phyloP scores from a whole-genome alignment of 2,888 invertebrate genomes.

The Antheraea yamamai region DNA sequence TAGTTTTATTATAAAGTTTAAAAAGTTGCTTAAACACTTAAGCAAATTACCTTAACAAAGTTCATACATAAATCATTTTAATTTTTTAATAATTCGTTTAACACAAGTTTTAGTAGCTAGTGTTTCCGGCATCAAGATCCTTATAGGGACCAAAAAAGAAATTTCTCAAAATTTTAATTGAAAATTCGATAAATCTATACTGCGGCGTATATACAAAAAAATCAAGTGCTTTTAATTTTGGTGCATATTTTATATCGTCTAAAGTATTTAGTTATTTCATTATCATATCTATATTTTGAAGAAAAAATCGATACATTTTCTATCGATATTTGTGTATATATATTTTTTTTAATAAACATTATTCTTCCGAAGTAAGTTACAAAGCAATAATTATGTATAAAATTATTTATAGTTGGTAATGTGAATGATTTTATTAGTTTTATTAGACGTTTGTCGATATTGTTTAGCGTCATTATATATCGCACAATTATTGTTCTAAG shows the following conservation, averaged over 20 bases:
- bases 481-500: conserved; percentile 57
- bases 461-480: conserved; percentile 46
- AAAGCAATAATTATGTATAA: conserved; percentile 68
- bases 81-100: not conserved
- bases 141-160: conserved; percentile 54
- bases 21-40: not conserved
- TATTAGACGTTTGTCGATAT: conserved; percentile 48
- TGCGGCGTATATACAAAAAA: conserved; percentile 24
- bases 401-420: conserved; percentile 59
- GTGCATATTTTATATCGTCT: conserved; percentile 46
- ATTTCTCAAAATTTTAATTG: conserved; percentile 4
- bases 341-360: conserved; percentile 13
- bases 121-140: conserved; percentile 26
- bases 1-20: not conserved
- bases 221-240: conserved; percentile 49
- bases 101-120: not conserved
- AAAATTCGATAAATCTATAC: not conserved
- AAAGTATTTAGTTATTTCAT: conserved; percentile 26
- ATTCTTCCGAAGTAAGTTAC: conserved; percentile 55
- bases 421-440: conserved; percentile 60
- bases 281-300: conserved; percentile 25
- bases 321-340: not conserved
- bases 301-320: conserved; percentile 10
- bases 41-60: not conserved
- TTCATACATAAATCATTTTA: not conserved